Base-by-base conservation (phyloP, 1,140 invertebrate species). In the Apocrypta bakeri region DNA sequence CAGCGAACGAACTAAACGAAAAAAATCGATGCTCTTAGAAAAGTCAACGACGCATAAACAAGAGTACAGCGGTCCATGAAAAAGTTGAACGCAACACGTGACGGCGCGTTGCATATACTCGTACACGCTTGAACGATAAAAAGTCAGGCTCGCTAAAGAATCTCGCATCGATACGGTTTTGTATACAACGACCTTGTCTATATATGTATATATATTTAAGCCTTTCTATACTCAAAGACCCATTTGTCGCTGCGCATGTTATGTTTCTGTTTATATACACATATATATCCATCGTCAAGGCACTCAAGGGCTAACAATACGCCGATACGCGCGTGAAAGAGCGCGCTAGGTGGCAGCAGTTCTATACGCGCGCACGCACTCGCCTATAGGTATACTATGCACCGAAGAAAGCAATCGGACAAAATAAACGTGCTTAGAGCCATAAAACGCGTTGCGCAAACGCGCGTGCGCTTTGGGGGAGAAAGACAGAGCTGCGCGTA, bases 91-190 rank as follows among this genome's bases (percentile, higher is more conserved):
- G 21, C 48, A 56, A 56, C 48, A 56, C 48, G 48, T 56, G 48
- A 56, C 48, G 2, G 6, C 48, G 21, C 4, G 33, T 9, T 37
- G n/a, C 48, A 21, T 17, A 21, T 21, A 56, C 48, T n/a, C 48
- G 17, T n/a, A 17, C 48, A 56, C 48, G 48, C 48, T n/a, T 56
- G 17, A n/a, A 3, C 48, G 48, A 56, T 56, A 56, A 68, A 68
- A 68, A 68, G 64, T 68, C 64, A 68, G 9, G 64, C 25, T 68
- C 25, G 64, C 64, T 68, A 68, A 68, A 31, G 25, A 68, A 68
- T 68, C 29, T 68, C 64, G 64, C 48, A 21, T 56, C 48, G 21
- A 56, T 56, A 56, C 48, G 14, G 64, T 14, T 27, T 12, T 31
- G 64, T 11, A 8, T 63, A 14, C 12, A 12, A 3, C 61, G 17